These are phyloP conservation scores for Bicyclus anynana DNA, from an alignment of 1,140 invertebrate genomes.

Conservation along the genomic window DNA sequence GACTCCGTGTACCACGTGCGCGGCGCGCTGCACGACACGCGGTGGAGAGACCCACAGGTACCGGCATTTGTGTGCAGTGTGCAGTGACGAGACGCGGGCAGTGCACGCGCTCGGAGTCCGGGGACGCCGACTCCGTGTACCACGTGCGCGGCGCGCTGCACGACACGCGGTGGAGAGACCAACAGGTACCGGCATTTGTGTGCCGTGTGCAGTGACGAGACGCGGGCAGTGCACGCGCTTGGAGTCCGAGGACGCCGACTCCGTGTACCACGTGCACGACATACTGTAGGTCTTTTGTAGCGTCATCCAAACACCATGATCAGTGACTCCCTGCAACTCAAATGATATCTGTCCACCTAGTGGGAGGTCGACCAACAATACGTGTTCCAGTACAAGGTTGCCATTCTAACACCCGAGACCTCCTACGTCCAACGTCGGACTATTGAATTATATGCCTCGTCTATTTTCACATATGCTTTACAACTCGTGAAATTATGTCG, in stretches of 20 bases:
- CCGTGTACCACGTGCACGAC: conserved; percentile 79
- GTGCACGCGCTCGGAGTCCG: conserved; percentile 86
- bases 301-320: not conserved
- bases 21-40: conserved; percentile 53
- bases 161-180: conserved; percentile 59
- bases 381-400: too few relatives aligned
- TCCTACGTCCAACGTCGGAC: too few relatives aligned
- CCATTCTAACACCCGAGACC: too few relatives aligned
- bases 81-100: conserved; percentile 79
- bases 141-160: conserved; percentile 62
- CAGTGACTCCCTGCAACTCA: too few relatives aligned
- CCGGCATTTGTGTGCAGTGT: not conserved
- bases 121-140: conserved; percentile 85
- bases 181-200: conserved; percentile 18
- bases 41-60: conserved; percentile 55
- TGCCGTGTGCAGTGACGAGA: conserved; percentile 74
- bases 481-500: too few relatives aligned
- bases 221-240: conserved; percentile 81
- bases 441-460: too few relatives aligned
- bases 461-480: too few relatives aligned
- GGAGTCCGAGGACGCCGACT: conserved; percentile 86
- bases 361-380: too few relatives aligned
- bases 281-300: conserved; percentile 46
- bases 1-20: conserved; percentile 82
- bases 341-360: too few relatives aligned